Base-by-base conservation (phyloP, 2,797 vertebrate genomes). In the Decapterus maruadsi region DNA sequence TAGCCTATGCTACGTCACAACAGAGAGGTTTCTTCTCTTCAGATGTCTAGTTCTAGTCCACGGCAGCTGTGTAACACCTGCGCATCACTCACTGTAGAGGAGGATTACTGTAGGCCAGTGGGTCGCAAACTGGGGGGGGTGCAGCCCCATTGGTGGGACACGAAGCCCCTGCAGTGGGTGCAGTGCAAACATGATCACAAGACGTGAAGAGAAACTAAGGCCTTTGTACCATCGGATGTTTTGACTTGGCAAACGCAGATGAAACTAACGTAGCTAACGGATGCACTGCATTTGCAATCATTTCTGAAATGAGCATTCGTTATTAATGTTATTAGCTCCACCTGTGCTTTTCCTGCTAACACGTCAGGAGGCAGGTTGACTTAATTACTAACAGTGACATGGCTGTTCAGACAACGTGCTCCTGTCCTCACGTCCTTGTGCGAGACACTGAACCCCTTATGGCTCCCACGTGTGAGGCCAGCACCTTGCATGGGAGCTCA, bases 1-100 rank as follows among this genome's bases (percentile, higher is more conserved):
- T 43, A 29, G n/a, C n/a, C n/a, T n/a, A n/a, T n/a, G n/a, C n/a
- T 53, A 60, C 45, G 48, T 56, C 13, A 60, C 16, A 58, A 54
- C 8, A 36, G 13, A 68, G 12, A 29, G 20, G 6, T 22, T 53
- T 50, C 29, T 57, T 74, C 29, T 20, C 7, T 68, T 76, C 31
- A 68, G n/a, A 77, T 51, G 46, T 69, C 7, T 48, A 17, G 0
- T 46, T 75, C 42, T 43, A 36, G 46, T 68, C 54, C 17, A 71
- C 55, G 68, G 50, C 14, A 22, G n/a, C 46, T 81, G 26, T 57
- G 34, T 4, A 34, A 65, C 29, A 69, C 38, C 48, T 5, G 50
- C 13, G 7, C 14, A 17, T 4, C 31, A 58, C 31, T 59, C 14
- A 59, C 10, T 59, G 36, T 40, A 26, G 7, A 45, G 58, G 40